Conservation (phyloP, 2,797 vertebrate species). For the Enteromius unitaeniatus region DNA sequence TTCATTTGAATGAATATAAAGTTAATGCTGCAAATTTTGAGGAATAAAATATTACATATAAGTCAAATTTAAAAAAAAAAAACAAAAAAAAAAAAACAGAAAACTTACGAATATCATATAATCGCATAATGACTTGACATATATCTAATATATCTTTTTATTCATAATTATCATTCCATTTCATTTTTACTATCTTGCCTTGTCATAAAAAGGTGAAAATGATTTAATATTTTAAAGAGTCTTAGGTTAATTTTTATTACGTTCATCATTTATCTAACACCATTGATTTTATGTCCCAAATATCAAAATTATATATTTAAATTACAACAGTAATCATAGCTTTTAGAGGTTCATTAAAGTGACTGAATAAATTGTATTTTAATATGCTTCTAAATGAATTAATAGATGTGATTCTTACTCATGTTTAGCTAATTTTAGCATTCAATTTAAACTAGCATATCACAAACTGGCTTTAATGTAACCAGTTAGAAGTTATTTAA, state of each 20-base stretch:
- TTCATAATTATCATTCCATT: not conserved
- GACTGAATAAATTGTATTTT: not conserved
- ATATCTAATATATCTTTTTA: not conserved
- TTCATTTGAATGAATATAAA: not conserved
- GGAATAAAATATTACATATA: not conserved
- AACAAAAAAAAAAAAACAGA: not conserved
- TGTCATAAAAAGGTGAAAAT: not conserved
- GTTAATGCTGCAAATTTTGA: not conserved
- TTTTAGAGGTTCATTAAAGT: not conserved
- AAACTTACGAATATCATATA: not conserved
- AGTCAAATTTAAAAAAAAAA: not conserved
- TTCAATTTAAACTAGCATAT: not conserved
- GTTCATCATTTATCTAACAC: too few species aligned
- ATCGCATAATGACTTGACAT: not conserved
- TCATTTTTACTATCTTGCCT: not conserved
- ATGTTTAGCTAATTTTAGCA: not conserved
- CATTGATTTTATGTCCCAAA: too few species aligned
- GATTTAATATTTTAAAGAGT: not conserved
- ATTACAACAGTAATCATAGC: not conserved
- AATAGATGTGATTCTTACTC: not conserved
- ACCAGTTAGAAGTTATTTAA: not conserved
- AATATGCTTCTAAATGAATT: not conserved
- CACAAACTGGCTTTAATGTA: not conserved
- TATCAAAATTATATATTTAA: too few species aligned
- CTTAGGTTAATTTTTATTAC: too few species aligned